phyloP scores from a whole-genome alignment of 2,797 vertebrate genomes.

The Acomys russatus region DNA sequence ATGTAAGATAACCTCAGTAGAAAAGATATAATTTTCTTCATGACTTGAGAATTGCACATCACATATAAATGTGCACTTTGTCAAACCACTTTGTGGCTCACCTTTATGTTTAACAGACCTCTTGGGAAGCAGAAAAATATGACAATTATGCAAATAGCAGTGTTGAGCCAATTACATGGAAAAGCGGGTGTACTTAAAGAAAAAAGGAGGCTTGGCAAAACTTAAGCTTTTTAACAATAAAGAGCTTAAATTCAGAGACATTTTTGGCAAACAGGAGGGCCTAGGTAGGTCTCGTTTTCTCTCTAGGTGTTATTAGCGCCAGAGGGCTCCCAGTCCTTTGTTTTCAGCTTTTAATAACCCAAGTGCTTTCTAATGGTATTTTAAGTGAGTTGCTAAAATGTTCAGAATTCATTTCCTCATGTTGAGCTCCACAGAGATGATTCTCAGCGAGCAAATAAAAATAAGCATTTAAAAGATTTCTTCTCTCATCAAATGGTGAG shows the following conservation, averaged over 20 bases:
- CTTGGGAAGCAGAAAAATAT: slow-evolving; percentile 81
- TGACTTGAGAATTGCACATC: slow-evolving; percentile 65
- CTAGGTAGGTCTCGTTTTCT: slow-evolving; percentile 57
- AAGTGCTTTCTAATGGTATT: slow-evolving; percentile 78
- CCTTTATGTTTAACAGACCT: slow-evolving; percentile 79
- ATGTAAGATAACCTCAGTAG: slow-evolving; percentile 51
- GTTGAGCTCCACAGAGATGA: slow-evolving; percentile 79
- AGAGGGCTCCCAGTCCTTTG: slow-evolving; percentile 21
- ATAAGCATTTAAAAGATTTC: slow-evolving; percentile 84
- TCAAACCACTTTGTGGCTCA: slow-evolving; percentile 78
- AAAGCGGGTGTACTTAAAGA: slow-evolving; percentile 76
- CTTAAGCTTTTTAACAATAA: slow-evolving; percentile 73
- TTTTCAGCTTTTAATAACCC: slow-evolving; percentile 75
- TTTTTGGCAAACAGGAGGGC: slow-evolving; percentile 74
- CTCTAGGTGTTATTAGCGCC: slow-evolving; percentile 62
- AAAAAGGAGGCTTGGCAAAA: slow-evolving; percentile 61
- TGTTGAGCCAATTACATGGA: slow-evolving; percentile 76
- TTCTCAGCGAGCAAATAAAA: slow-evolving; percentile 88
- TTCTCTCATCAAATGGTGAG: slow-evolving; percentile 85
- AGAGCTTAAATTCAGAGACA: slow-evolving; percentile 72
- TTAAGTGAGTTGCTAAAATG: slow-evolving; percentile 81
- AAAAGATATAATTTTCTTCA: slow-evolving; percentile 28
- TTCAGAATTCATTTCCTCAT: slow-evolving; percentile 75
- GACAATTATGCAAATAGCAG: slow-evolving; percentile 83
- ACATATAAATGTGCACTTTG: slow-evolving; percentile 68